These are phyloP conservation scores for Hippocampus mohnikei DNA, from an alignment of 2,113 vertebrate genomes.

Conservation along the genomic window DNA sequence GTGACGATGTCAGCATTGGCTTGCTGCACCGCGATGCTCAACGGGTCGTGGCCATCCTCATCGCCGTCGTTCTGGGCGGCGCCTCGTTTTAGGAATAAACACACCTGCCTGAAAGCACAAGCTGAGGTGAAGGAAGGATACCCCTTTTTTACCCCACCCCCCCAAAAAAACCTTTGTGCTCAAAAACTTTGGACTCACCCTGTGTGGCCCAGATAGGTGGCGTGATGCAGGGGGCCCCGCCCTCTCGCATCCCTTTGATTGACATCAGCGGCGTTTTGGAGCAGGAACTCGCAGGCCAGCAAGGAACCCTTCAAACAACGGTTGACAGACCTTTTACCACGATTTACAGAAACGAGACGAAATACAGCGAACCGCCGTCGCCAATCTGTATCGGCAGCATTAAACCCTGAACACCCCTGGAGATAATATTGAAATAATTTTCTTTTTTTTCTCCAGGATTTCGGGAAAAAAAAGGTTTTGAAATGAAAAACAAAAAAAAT, in stretches of 20 bases:
- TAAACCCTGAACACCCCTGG: no score
- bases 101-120: slow-evolving; percentile 83
- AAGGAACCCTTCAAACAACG: slow-evolving; percentile 81
- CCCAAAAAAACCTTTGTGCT: no score
- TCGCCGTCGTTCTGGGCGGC: slow-evolving; percentile 87
- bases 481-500: no score
- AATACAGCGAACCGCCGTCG: not conserved
- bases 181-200: slow-evolving; percentile 79
- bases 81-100: slow-evolving; percentile 91
- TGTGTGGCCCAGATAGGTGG: slow-evolving; percentile 87
- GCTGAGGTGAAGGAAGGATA: no score
- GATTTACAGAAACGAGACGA: not conserved
- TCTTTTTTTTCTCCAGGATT: no score
- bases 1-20: slow-evolving; percentile 97
- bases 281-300: slow-evolving; percentile 91
- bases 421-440: no score
- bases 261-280: slow-evolving; percentile 93
- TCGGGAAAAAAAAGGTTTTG: no score
- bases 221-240: slow-evolving; percentile 86
- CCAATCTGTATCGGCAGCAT: no score
- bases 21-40: slow-evolving; percentile 89
- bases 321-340: not conserved
- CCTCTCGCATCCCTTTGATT: slow-evolving; percentile 90
- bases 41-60: slow-evolving; percentile 86
- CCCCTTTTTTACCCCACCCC: no score